phyloP scores from a whole-genome alignment of 37 sponge, comb jelly and placozoan species.

The Crambe crambe region DNA sequence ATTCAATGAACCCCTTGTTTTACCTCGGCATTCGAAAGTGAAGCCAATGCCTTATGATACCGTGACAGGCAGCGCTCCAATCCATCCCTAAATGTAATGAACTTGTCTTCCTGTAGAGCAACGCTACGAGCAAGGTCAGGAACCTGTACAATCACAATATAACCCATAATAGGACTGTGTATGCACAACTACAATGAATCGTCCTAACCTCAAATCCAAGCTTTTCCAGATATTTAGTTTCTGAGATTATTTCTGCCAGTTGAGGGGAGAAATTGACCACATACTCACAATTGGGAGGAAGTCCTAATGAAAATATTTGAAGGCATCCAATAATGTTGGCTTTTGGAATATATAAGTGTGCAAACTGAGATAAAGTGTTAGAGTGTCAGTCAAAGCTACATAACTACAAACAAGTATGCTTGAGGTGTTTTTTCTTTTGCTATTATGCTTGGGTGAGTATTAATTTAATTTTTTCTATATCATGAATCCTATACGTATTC shows the following conservation, averaged over 20 bases:
- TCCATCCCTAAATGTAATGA: constrained; percentile 71
- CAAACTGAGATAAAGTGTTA: no score
- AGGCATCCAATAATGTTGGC: no score
- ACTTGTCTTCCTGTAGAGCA: constrained; percentile 97
- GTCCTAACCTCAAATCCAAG: constrained; percentile 64
- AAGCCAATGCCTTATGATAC: constrained; percentile 54
- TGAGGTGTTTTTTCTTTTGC: no score
- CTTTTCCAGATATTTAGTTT: constrained; percentile 97
- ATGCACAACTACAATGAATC: not conserved
- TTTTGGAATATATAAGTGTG: no score
- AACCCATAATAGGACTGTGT: not conserved
- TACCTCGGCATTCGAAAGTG: constrained; percentile 70
- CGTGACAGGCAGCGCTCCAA: constrained; percentile 75
- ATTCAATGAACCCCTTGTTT: not conserved
- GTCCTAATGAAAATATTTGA: constrained; percentile 20
- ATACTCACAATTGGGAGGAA: constrained; percentile 74
- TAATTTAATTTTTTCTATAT: no score
- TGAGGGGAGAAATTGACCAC: constrained; percentile 94
- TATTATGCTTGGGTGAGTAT: no score
- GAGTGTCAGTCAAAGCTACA: no score
- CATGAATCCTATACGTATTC: no score
- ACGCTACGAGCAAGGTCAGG: constrained; percentile 95
- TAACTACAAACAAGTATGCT: no score
- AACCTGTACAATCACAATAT: constrained; percentile 21
- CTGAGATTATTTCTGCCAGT: constrained; percentile 85